Base-by-base conservation (phyloP, 2,888 invertebrate species). In the Pedicia rivosa region DNA sequence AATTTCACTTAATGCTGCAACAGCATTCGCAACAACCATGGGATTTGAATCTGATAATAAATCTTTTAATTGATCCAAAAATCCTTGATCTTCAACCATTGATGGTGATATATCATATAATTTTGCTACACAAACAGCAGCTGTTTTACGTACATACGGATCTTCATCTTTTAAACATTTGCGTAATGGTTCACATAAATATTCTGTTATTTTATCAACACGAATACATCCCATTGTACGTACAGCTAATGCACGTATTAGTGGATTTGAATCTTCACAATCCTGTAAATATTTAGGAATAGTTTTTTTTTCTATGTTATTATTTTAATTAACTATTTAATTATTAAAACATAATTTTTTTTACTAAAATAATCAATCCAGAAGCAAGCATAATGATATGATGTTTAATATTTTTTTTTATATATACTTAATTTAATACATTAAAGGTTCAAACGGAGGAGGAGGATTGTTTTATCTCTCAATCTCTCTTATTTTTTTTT, bases 181-280 rank as follows among this genome's bases (percentile, higher is more conserved):
- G 40, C 98, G 69, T 47, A 99, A 65, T 0, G 98, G 98, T 56
- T 98, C 97, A 60, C 98, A 98, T 28, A 98, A 68, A 63, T 98
- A 98, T 65, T 98, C 98, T 0, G 98, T 98, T 52, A 99, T 98
- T 68, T 98, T 98, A 66, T 98, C 98, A 38, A 98, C 98, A 10
- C 98, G 75, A 55, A 98, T 98, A 60, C 98, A 99, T 37, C 98
- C 98, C 98, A 98, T 98, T 13, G 98, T 98, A 40, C 98, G 72
- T 20, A 98, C 98, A 24, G 98, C 98, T 54, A 99, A 65, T 2
- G 98, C 98, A 47, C 98, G 75, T 56, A 99, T 98, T 56, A 98
- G 66, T 20, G 98, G 98, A 68, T 99, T 99, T 9, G 95, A 91
- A 64, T 98, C 98, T 68, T 98, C 97, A 65, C 98, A 98, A 65